These are phyloP conservation scores for Cacatua alba DNA, from an alignment of 2,113 vertebrate genomes.

Conservation along the genomic window DNA sequence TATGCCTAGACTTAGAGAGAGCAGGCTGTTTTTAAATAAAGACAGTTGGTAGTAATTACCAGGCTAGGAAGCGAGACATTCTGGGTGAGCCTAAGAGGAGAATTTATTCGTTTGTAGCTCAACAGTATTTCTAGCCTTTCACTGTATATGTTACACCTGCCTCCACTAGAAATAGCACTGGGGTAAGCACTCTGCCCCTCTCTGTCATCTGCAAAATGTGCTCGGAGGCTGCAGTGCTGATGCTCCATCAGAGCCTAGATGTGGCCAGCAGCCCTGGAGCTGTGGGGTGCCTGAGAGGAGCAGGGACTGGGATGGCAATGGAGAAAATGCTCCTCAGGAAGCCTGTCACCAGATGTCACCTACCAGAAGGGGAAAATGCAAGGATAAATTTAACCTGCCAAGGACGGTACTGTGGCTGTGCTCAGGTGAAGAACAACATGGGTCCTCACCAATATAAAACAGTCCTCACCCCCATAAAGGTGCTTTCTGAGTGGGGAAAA, in stretches of 20 bases:
- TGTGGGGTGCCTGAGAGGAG: background rate
- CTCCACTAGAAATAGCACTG: background rate
- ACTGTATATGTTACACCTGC: background rate
- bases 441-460: background rate
- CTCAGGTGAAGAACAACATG: background rate
- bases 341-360: background rate
- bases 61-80: constrained; percentile 2
- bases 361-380: background rate
- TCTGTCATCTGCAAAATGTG: too few species aligned
- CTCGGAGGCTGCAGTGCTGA: fast-evolving
- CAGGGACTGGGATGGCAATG: fast-evolving
- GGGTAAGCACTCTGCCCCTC: background rate
- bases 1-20: background rate
- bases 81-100: background rate
- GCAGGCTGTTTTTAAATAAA: constrained; percentile 39
- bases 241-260: background rate
- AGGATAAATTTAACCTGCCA: background rate
- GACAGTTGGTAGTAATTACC: constrained; percentile 34
- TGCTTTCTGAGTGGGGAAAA: background rate
- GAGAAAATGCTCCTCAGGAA: background rate
- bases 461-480: fast-evolving
- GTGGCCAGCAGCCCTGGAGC: background rate
- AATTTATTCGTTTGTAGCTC: background rate
- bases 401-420: background rate
- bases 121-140: background rate